These are phyloP conservation scores for Capreolus pygargus DNA, from an alignment of 2,113 vertebrate species.

Conservation along the genomic window DNA sequence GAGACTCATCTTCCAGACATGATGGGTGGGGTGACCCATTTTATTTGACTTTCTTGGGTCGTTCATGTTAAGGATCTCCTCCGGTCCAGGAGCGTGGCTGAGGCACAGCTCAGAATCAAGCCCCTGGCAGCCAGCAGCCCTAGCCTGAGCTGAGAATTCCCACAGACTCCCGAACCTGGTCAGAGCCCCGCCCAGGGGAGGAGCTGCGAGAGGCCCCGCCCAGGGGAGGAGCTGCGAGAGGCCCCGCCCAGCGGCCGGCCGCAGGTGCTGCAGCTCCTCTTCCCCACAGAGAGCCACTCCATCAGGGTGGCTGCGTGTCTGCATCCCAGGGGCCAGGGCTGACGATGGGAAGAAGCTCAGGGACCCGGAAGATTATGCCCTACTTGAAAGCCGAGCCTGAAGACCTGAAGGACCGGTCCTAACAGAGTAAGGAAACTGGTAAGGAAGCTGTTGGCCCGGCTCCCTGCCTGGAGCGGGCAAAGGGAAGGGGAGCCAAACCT, in stretches of 20 bases:
- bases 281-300: not conserved
- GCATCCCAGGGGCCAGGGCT: not conserved
- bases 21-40: not conserved
- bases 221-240: not conserved
- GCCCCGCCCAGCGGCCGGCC: not conserved
- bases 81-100: not conserved
- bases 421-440: conserved; percentile 31
- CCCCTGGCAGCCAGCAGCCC: not conserved
- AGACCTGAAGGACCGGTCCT: not conserved
- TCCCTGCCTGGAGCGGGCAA: not conserved
- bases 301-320: not conserved
- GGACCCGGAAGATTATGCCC: not conserved
- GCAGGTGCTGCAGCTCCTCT: not conserved
- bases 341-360: conserved; percentile 1
- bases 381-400: not conserved
- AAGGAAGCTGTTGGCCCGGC: conserved; percentile 15
- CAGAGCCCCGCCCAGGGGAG: conserved; percentile 10
- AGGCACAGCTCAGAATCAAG: not conserved
- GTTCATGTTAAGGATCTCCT: not conserved
- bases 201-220: not conserved
- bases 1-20: not conserved
- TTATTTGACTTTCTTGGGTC: not conserved
- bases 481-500: not conserved
- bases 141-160: not conserved
- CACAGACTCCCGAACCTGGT: not conserved